Evolutionary conservation across 2,888 invertebrate species (phyloP), one percentile per base, ranked within the genome.

Genomic region (Athetis lepigone): DNA sequence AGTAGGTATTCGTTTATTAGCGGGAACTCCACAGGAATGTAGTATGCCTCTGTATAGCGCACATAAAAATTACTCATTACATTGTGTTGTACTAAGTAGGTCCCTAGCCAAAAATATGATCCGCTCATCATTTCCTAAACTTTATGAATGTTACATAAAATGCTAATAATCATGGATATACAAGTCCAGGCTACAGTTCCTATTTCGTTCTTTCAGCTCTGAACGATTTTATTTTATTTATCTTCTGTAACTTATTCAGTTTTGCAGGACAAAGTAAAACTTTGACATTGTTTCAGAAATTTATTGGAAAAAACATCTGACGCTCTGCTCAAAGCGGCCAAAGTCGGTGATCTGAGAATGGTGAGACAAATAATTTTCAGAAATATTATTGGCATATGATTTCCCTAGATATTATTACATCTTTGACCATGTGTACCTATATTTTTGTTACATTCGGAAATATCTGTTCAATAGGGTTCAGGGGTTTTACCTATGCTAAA

Each of bases 231-330:
- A 60, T 67, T 65, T 72, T 73, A 72, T 73, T 60, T 62, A 77
- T 72, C 47, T 68, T 49, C 46, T 59, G 11, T 50, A 68, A 69
- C 60, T 68, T 52, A 52, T 69, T 70, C 54, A 50, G 42, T 58
- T 68, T 54, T 55, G 23, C 36, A 63, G 62, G 36, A 58, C 66
- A 62, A 71, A 62, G 58, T 81, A 68, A 77, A 76, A 77, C 58
- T 75, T 79, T 49, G 46, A 61, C 58, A 74, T 93, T 91, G 92
- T 96, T 96, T 81, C 95, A 97, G 97, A 92, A 96, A 97, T 92
- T 95, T 97, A 86, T 95, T 97, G 89, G 97, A 98, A 93, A 97
- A 97, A 95, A 97, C 97, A 81, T 97, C 97, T 81, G 98, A 98
- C 91, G 96, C 96, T 81, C 96, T 98, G 80, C 95, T 98, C 81